Evolutionary conservation across 2,113 vertebrate genomes (phyloP), one percentile per base, ranked within the genome.

Genomic region (Phrynosoma blainvillii): DNA sequence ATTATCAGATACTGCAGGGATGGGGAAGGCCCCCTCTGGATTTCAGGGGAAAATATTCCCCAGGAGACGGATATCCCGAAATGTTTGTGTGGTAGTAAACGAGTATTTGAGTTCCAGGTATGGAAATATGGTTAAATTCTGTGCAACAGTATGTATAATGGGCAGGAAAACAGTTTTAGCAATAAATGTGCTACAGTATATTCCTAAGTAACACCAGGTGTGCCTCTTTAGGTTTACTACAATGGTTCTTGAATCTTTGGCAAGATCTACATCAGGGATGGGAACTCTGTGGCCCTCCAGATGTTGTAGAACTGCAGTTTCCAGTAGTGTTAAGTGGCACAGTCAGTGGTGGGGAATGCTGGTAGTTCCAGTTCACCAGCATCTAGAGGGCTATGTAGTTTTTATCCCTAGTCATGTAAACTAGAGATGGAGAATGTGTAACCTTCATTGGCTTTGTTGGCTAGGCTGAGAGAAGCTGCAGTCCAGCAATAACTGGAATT

Each of bases 31-130:
- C 98, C 98, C 1, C 42, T 99, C 73, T 99, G 98, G 99, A 97
- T 99, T 52, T 99, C 98, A 9, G 96, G 96, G 73, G 95, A 97
- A 94, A 97, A 98, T 20, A 93, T 97, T 84, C 98, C 98, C 75
- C 92, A 93, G 81, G 97, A 97, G 89, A 91, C 97, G 56, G 97
- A 98, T 82, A 97, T 99, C 91, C 98, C 98, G 93, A 79, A 96
- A 79, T 99, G 99, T 90, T 87, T 66, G 56, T 99, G 99, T 95
- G 99, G 99, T 73, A 96, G 98, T 82, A 97, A 96, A 93, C 97
- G 99, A 91, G 89, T 91, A 70, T 99, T 99, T 97, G 99, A 99
- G 95, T 99, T 99, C 89, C 99, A 99, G 98, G 98, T 99, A 96
- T 27, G 93, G 89, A 70, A 30, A 77, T 71, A 82, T 1, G 86